Conservation (phyloP, 2,113 vertebrate species). For the Oreochromis tanganicae region DNA sequence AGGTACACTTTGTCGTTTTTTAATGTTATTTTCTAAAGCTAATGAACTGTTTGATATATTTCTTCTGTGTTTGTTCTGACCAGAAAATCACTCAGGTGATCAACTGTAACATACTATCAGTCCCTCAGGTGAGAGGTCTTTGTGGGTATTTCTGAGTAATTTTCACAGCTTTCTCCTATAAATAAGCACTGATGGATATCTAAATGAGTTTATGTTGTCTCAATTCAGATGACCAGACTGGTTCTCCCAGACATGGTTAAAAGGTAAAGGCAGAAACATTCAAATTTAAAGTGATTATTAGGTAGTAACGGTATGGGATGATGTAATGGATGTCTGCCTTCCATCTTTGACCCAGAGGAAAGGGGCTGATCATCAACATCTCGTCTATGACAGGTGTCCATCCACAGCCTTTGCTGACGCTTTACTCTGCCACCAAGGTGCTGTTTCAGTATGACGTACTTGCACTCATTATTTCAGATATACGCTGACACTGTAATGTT, state of each 20-base stretch:
- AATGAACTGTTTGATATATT: neutral
- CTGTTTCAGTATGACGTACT: neutral
- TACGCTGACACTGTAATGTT: neutral
- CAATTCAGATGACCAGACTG: slow-evolving; percentile 66
- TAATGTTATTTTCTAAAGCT: neutral
- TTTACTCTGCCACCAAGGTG: slow-evolving; percentile 74
- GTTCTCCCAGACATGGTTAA: slow-evolving; percentile 71
- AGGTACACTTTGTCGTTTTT: slow-evolving; percentile 27
- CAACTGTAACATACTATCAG: slow-evolving; percentile 74
- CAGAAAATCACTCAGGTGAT: slow-evolving; percentile 71
- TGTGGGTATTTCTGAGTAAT: neutral
- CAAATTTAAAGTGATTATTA: neutral
- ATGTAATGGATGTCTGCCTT: neutral
- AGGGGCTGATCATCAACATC: slow-evolving; percentile 72
- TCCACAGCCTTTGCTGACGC: slow-evolving; percentile 67
- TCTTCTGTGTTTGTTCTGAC: neutral
- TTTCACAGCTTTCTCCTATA: neutral
- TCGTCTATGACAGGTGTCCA: slow-evolving; percentile 56
- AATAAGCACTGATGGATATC: neutral
- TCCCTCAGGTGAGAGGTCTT: slow-evolving; percentile 61
- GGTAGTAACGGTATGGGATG: neutral
- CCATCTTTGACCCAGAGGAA: slow-evolving; percentile 36
- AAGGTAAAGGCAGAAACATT: slow-evolving; percentile 51
- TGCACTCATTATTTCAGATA: neutral
- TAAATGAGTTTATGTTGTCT: neutral